Percentiles rank a stretch among this genome's conserved stretches.
Evolutionary conservation across 2,113 vertebrate species (phyloP).

Genomic region (Ophiodon elongatus): DNA sequence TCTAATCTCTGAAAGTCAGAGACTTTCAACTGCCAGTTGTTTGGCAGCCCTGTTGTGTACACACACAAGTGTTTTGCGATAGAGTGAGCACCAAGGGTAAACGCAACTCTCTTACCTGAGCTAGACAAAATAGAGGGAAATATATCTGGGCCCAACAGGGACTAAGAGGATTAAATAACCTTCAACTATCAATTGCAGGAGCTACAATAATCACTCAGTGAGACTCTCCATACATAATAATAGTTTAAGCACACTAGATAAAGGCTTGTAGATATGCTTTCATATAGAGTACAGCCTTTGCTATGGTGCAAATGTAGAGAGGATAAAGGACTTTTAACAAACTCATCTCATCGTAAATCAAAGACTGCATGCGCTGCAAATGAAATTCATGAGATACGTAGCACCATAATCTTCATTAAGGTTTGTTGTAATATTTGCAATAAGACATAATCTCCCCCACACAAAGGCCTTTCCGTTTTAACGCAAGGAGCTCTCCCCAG

Average conservation of each 20-base stretch:
- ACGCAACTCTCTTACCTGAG: constrained; percentile 42
- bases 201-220: constrained; percentile 49
- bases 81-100: constrained; percentile 42
- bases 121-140: constrained; percentile 50
- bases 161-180: constrained; percentile 68
- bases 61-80: constrained; percentile 31
- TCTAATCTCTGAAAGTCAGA: constrained; percentile 43
- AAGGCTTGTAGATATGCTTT: constrained; percentile 46
- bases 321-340: constrained; percentile 17
- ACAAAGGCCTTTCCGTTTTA: constrained; percentile 24
- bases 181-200: constrained; percentile 58
- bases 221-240: constrained; percentile 53
- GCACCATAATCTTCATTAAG: constrained; percentile 23
- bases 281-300: constrained; percentile 10
- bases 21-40: constrained; percentile 33
- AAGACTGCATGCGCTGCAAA: constrained; percentile 34
- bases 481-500: neutral
- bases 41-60: constrained; percentile 30
- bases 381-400: constrained; percentile 43
- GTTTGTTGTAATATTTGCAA: constrained; percentile 29
- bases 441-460: constrained; percentile 17
- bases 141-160: constrained; percentile 42
- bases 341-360: constrained; percentile 23
- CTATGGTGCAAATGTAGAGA: constrained; percentile 5
- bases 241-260: constrained; percentile 33